Evolutionary conservation across 2,797 vertebrate genomes (phyloP).

Genomic region (Parauchenoglanis ngamensis): DNA sequence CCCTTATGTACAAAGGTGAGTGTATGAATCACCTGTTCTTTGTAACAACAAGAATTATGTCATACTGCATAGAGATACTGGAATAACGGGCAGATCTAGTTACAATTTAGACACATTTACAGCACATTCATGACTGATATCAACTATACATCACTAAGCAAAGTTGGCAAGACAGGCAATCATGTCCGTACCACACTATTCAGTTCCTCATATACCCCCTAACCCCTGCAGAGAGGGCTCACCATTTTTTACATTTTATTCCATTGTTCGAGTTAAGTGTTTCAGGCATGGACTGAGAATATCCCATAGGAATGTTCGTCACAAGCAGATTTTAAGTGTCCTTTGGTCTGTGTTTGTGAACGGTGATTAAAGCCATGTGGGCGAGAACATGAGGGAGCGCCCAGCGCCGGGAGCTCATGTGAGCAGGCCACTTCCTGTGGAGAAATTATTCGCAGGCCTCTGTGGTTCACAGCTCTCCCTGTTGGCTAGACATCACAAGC

Average conservation of each 20-base stretch:
- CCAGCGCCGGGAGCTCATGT: conserved; percentile 51
- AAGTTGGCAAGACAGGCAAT: not conserved
- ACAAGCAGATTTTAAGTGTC: conserved; percentile 39
- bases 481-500: conserved; percentile 65
- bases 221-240: not conserved
- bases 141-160: not conserved
- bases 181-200: not conserved
- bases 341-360: conserved; percentile 43
- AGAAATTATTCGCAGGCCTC: conserved; percentile 57
- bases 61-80: not conserved
- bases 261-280: conserved; percentile 12
- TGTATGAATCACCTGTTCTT: conserved; percentile 36
- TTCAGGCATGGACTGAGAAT: conserved; percentile 32
- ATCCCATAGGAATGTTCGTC: conserved; percentile 32
- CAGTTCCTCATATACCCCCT: not conserved
- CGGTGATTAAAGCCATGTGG: conserved; percentile 50
- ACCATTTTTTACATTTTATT: conserved; percentile 1
- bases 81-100: conserved; percentile 1
- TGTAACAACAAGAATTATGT: conserved; percentile 27
- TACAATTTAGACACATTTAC: not conserved
- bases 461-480: conserved; percentile 58
- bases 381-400: conserved; percentile 43
- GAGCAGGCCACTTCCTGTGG: conserved; percentile 61
- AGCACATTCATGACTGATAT: too few relatives aligned
- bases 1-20: conserved; percentile 42